These are phyloP conservation scores for Eurystomus glaucurus DNA, from an alignment of 2,797 vertebrate genomes.

Conservation along the genomic window DNA sequence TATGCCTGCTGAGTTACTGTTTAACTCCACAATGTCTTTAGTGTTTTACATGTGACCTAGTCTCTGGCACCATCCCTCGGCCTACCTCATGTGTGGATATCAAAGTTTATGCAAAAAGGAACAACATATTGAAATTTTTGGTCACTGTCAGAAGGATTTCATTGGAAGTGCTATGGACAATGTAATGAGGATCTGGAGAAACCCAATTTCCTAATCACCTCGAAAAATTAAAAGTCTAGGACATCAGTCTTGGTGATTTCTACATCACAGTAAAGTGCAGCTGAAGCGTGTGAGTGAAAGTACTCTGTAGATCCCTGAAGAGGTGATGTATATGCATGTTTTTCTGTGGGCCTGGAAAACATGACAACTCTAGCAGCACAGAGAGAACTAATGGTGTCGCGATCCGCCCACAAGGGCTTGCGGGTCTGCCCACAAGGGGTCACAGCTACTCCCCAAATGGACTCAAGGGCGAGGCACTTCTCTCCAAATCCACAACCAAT, in stretches of 20 bases:
- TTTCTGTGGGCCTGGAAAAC: background rate
- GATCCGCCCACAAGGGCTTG: too few species aligned
- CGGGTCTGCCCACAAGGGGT: too few species aligned
- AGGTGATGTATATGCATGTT: accelerated
- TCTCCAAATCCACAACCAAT: too few species aligned
- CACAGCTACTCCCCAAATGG: too few species aligned
- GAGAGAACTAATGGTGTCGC: background rate
- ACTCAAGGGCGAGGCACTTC: too few species aligned
- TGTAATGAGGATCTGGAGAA: background rate
- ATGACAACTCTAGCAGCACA: background rate
- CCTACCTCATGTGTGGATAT: background rate
- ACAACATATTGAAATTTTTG: background rate
- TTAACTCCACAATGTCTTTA: slow-evolving; percentile 2
- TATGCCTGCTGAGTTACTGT: background rate
- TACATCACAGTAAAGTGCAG: background rate
- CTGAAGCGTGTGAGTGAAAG: background rate
- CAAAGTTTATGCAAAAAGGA: background rate
- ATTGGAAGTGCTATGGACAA: background rate
- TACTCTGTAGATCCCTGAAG: background rate
- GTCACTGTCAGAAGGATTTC: background rate
- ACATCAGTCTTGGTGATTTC: background rate
- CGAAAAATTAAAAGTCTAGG: background rate
- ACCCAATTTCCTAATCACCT: background rate
- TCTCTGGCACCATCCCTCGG: background rate
- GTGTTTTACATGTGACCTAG: background rate